Percentiles rank a stretch among this genome's conserved stretches.
Conservation (phyloP, 2,888 invertebrate genomes). For the Xylocampa areola region DNA sequence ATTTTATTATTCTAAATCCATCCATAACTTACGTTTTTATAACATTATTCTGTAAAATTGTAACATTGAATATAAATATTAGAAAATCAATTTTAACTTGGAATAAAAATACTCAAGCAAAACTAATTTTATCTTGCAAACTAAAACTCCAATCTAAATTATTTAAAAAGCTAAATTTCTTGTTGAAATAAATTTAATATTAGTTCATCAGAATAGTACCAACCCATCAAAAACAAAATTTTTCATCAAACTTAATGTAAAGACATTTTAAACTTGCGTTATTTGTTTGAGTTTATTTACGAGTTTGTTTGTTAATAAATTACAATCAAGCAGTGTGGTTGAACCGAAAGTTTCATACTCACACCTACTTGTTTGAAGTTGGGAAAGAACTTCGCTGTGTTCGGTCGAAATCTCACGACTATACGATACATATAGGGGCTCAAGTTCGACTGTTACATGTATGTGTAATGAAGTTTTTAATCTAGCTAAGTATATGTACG, state of each 20-base stretch:
- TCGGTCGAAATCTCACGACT: conserved; percentile 10
- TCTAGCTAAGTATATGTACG: conserved; percentile 32
- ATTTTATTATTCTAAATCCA: background rate
- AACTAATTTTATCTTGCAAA: conserved; percentile 28
- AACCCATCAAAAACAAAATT: conserved; percentile 9
- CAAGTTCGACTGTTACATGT: conserved; percentile 15
- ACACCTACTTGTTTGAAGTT: conserved; percentile 44
- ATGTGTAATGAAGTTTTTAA: conserved; percentile 40
- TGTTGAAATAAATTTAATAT: conserved; percentile 35
- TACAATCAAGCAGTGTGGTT: conserved; percentile 39
- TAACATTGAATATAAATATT: conserved; percentile 31
- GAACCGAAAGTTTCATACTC: conserved; percentile 32
- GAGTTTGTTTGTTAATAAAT: conserved; percentile 49
- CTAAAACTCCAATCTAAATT: conserved; percentile 31
- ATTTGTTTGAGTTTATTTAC: conserved; percentile 31
- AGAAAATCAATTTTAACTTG: conserved; percentile 15
- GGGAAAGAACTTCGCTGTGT: conserved; percentile 33
- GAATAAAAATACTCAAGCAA: conserved; percentile 13
- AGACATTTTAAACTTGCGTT: conserved; percentile 20
- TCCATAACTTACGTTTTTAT: background rate
- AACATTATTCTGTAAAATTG: conserved; percentile 11
- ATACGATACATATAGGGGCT: conserved; percentile 5
- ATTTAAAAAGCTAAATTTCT: conserved; percentile 11
- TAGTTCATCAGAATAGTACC: conserved; percentile 17
- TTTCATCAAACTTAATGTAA: conserved; percentile 21